phyloP scores from a whole-genome alignment of 2,888 invertebrate genomes.

The Zaprionus bogoriensis region DNA sequence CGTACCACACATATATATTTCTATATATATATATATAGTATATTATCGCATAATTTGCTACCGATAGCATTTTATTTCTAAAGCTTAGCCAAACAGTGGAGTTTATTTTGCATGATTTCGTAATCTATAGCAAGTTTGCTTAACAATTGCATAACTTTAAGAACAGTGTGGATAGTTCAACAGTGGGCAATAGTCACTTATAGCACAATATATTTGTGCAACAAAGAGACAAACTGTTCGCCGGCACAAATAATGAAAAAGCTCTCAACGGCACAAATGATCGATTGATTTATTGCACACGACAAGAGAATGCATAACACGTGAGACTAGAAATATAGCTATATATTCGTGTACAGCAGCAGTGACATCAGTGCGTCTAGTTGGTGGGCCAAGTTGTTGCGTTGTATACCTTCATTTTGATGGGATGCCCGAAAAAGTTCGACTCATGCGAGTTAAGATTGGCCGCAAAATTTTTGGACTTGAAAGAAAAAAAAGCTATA shows the following conservation, averaged over 20 bases:
- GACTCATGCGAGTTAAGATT: conserved; percentile 42
- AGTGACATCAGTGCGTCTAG: not conserved
- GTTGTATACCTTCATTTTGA: conserved; percentile 44
- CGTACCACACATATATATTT: not conserved
- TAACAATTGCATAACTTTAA: too few relatives aligned
- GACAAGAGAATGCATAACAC: not conserved
- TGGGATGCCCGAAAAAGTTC: conserved; percentile 48
- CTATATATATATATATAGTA: not conserved
- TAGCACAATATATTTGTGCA: too few relatives aligned
- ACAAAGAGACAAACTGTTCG: conserved; percentile 10
- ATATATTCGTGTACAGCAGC: not conserved
- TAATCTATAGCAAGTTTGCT: too few relatives aligned
- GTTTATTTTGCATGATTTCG: too few relatives aligned
- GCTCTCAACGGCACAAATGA: not conserved
- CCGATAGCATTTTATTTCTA: too few relatives aligned
- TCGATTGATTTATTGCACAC: not conserved
- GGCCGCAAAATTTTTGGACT: conserved; percentile 36
- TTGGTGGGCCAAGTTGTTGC: conserved; percentile 46
- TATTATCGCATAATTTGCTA: not conserved
- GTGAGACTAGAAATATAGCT: not conserved
- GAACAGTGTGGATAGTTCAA: too few relatives aligned
- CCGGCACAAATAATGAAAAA: not conserved
- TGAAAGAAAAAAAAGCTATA: not conserved
- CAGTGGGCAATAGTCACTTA: too few relatives aligned
- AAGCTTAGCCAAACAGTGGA: too few relatives aligned